Evolutionary conservation across 2,113 vertebrate species (phyloP).

Genomic region (Phrynosoma platyrhinos): DNA sequence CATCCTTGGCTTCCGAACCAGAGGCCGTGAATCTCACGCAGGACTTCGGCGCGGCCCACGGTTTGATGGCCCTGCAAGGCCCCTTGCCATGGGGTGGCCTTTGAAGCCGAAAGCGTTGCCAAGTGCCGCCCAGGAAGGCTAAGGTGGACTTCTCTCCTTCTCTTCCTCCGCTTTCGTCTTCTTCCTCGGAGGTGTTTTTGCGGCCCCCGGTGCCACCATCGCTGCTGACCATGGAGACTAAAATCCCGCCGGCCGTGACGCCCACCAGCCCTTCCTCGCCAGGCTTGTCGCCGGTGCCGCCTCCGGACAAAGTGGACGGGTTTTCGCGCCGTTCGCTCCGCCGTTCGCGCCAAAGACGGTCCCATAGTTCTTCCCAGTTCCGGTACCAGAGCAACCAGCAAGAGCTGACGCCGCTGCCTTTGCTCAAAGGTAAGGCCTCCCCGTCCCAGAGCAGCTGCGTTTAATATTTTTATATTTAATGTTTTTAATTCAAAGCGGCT

Average conservation of each 20-base stretch:
- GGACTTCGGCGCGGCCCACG: too few relatives aligned
- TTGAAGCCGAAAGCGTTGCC: too few relatives aligned
- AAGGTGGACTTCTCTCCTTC: conserved; percentile 24
- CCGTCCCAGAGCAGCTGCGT: too few relatives aligned
- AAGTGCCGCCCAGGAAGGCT: conserved; percentile 18
- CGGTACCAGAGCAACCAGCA: conserved; percentile 94
- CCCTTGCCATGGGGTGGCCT: neutral
- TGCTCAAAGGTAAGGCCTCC: conserved; percentile 87
- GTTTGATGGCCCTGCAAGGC: neutral
- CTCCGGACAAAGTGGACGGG: conserved; percentile 93
- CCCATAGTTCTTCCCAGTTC: conserved; percentile 94
- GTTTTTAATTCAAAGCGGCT: too few relatives aligned
- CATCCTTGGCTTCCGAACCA: neutral
- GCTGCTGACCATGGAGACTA: conserved; percentile 80
- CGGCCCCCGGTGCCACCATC: conserved; percentile 24
- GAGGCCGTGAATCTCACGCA: neutral
- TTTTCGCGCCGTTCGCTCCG: conserved; percentile 91
- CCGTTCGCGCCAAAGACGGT: conserved; percentile 88
- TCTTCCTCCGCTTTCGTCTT: neutral
- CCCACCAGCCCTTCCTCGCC: conserved; percentile 91
- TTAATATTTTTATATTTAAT: too few relatives aligned
- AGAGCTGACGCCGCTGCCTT: conserved; percentile 90
- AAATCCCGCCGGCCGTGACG: conserved; percentile 89
- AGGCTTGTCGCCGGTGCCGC: conserved; percentile 88
- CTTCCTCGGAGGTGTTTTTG: conserved; percentile 44